Evolutionary conservation across 2,888 invertebrate species (phyloP).

Genomic region (Synanthedon myopaeformis): DNA sequence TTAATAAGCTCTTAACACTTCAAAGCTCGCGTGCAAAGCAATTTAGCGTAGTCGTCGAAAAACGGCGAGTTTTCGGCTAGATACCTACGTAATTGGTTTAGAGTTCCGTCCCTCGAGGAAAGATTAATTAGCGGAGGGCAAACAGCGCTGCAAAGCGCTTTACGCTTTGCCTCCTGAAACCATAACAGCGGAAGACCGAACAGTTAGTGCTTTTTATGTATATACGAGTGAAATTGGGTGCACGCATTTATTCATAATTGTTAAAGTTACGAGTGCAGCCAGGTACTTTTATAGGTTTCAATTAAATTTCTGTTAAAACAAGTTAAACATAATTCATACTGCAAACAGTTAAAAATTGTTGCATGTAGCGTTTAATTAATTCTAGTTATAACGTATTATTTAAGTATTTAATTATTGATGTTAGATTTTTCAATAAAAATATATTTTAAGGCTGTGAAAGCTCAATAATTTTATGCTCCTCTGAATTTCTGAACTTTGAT

Average conservation of each 20-base stretch:
- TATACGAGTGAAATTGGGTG: neutral
- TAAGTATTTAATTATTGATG: no score
- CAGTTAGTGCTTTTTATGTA: neutral
- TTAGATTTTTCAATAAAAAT: no score
- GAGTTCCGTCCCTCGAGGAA: constrained; percentile 43
- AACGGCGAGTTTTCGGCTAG: constrained; percentile 59
- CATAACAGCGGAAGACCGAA: constrained; percentile 19
- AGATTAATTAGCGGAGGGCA: constrained; percentile 58
- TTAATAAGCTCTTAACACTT: constrained; percentile 67
- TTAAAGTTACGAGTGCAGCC: constrained; percentile 7
- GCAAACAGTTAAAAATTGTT: no score
- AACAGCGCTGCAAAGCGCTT: constrained; percentile 38
- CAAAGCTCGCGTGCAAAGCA: constrained; percentile 60
- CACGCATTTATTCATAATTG: neutral
- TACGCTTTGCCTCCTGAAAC: constrained; percentile 25
- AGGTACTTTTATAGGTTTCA: neutral
- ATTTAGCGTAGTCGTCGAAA: constrained; percentile 59
- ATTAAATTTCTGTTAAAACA: no score
- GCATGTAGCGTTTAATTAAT: no score
- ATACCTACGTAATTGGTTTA: constrained; percentile 58
- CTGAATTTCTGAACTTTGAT: constrained; percentile 37
- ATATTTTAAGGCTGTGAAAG: no score
- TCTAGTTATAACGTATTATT: no score
- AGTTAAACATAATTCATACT: no score
- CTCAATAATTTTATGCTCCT: constrained; percentile 38